These are phyloP conservation scores for Mythimna vitellina DNA, from an alignment of 2,888 invertebrate genomes.

Conservation along the genomic window DNA sequence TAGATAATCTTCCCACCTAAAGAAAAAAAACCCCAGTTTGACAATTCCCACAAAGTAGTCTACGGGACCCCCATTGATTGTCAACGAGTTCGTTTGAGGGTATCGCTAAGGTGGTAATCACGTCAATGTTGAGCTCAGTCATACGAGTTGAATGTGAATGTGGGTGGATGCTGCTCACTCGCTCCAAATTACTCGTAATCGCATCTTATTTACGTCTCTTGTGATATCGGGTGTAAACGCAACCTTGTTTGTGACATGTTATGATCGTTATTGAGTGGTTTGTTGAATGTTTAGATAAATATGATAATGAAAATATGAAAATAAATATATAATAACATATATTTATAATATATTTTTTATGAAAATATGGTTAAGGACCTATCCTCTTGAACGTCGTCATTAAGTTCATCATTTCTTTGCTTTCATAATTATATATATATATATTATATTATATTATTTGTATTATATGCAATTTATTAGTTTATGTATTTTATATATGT, in stretches of 20 bases:
- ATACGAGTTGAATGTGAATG: conserved; percentile 13
- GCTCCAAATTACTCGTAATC: conserved; percentile 39
- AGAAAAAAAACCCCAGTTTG: too few relatives aligned
- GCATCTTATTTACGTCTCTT: conserved; percentile 5
- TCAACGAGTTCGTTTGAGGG: conserved; percentile 12
- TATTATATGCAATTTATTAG: too few relatives aligned
- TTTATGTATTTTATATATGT: too few relatives aligned
- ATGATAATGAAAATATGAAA: too few relatives aligned
- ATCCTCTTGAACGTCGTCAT: too few relatives aligned
- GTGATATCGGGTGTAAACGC: conserved; percentile 33
- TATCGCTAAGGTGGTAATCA: conserved; percentile 47
- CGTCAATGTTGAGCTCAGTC: conserved; percentile 35
- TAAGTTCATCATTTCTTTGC: too few relatives aligned
- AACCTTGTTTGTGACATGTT: conserved; percentile 2
- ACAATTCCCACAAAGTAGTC: background rate
- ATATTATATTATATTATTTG: too few relatives aligned
- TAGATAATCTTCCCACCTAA: too few relatives aligned
- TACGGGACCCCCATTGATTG: conserved; percentile 5
- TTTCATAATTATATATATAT: too few relatives aligned
- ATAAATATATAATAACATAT: too few relatives aligned
- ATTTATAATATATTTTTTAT: too few relatives aligned
- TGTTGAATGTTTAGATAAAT: background rate
- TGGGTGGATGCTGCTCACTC: conserved; percentile 25
- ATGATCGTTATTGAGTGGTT: background rate
- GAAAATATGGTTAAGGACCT: too few relatives aligned